Percentiles rank a stretch among this genome's conserved stretches.
These are phyloP conservation scores for Carassius auratus DNA, from an alignment of 2,113 vertebrate species.

Conservation along the genomic window DNA sequence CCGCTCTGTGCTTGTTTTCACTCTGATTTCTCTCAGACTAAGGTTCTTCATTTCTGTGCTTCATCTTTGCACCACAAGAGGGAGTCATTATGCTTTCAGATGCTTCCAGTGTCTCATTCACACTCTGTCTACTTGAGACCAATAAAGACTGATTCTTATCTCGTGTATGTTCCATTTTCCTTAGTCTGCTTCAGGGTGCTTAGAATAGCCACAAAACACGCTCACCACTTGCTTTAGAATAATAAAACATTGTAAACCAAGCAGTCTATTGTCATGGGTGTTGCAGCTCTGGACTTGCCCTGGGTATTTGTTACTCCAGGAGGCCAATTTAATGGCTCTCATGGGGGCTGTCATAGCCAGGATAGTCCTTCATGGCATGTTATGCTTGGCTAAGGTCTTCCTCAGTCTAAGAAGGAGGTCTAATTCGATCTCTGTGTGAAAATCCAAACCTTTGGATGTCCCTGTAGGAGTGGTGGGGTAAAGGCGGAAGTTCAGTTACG, in stretches of 20 bases:
- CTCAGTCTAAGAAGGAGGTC: constrained; percentile 62
- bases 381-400: constrained; percentile 61
- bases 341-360: constrained; percentile 35
- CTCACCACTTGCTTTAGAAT: background rate
- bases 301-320: constrained; percentile 1
- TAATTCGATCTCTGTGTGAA: constrained; percentile 77
- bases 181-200: background rate
- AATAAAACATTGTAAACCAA: constrained; percentile 7
- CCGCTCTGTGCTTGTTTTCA: background rate
- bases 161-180: background rate
- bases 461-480: constrained; percentile 59
- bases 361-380: constrained; percentile 46
- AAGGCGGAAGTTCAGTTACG: background rate
- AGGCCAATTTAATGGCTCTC: constrained; percentile 54
- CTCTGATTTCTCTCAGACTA: background rate
- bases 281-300: background rate
- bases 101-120: background rate
- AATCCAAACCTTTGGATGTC: constrained; percentile 68
- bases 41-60: background rate
- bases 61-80: constrained; percentile 6
- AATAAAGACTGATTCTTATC: background rate
- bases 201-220: background rate
- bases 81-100: background rate
- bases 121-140: background rate
- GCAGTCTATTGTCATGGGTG: background rate